phyloP scores from a whole-genome alignment of 2,113 vertebrate species.

The Colius striatus region DNA sequence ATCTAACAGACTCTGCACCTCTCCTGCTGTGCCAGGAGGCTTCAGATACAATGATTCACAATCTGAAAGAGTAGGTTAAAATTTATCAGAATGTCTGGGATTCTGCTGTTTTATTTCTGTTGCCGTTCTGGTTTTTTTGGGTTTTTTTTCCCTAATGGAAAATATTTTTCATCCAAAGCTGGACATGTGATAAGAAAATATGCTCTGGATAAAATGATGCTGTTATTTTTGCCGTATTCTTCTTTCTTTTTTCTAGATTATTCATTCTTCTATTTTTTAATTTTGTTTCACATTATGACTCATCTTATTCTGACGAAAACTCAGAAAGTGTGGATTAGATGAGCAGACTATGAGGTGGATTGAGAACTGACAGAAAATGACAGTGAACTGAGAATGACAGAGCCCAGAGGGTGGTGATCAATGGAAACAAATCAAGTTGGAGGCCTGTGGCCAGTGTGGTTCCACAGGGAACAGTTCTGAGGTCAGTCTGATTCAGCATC shows the following conservation, averaged over 20 bases:
- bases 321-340: too few relatives aligned
- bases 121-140: neutral
- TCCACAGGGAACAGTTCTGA: too few relatives aligned
- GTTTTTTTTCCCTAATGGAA: neutral
- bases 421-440: too few relatives aligned
- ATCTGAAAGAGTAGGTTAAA: neutral
- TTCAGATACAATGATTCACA: fast-evolving
- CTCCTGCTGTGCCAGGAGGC: neutral
- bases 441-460: too few relatives aligned
- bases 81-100: neutral
- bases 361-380: too few relatives aligned
- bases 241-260: neutral
- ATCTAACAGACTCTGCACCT: neutral
- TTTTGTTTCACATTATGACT: neutral
- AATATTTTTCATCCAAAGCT: neutral
- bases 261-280: neutral
- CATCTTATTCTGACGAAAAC: neutral
- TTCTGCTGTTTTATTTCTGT: neutral
- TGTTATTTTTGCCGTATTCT: neutral
- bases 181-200: neutral
- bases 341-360: too few relatives aligned
- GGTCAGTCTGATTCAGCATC: too few relatives aligned
- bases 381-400: too few relatives aligned
- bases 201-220: neutral
- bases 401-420: too few relatives aligned